Conservation (phyloP, 2,113 vertebrate species). For the Diphyllodes magnificus region DNA sequence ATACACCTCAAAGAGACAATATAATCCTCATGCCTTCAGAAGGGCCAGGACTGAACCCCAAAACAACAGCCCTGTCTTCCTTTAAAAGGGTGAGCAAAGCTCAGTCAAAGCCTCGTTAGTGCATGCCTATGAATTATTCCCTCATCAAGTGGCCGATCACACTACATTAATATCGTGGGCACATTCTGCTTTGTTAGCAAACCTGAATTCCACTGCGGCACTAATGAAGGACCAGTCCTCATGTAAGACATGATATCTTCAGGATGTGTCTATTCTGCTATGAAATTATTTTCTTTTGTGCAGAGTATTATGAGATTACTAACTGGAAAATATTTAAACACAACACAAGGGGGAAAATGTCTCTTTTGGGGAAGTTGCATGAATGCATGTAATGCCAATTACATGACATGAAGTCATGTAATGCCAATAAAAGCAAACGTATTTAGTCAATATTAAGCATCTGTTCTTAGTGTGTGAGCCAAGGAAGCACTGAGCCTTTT, state of each 20-base stretch:
- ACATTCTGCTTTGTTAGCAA: conserved; percentile 47
- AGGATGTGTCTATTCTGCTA: conserved; percentile 19
- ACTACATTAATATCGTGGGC: conserved; percentile 28
- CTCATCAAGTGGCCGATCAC: conserved; percentile 5
- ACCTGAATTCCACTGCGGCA: background rate
- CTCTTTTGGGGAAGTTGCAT: background rate
- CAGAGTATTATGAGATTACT: background rate
- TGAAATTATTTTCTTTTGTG: background rate
- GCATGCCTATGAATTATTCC: conserved; percentile 28
- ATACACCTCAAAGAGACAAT: conserved; percentile 55
- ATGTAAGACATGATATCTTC: background rate
- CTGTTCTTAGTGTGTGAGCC: background rate
- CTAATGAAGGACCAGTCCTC: conserved; percentile 42
- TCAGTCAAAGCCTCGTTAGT: conserved; percentile 23
- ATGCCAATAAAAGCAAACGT: background rate
- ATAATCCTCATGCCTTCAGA: conserved; percentile 43
- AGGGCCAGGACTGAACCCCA: conserved; percentile 46
- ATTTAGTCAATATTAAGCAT: background rate
- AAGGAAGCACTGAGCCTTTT: background rate
- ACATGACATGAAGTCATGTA: too few species aligned
- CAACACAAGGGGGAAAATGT: background rate
- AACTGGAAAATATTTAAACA: conserved; percentile 39
- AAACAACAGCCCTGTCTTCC: conserved; percentile 46
- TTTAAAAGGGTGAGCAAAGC: conserved; percentile 40
- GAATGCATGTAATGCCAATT: background rate